Base-by-base conservation (phyloP, 2,888 invertebrate genomes). In the Calliphora vomitoria region DNA sequence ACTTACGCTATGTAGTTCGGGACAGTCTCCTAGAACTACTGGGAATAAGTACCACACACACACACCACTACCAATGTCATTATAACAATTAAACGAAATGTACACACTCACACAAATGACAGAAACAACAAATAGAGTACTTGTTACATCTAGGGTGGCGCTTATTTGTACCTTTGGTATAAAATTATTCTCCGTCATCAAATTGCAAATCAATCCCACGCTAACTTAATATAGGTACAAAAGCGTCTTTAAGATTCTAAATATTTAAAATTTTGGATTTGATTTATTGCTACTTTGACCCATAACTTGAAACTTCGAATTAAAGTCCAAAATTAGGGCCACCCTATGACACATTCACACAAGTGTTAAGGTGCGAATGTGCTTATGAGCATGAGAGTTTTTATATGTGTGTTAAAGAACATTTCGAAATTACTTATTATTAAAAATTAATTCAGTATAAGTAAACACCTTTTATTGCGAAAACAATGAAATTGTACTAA, bases 281-380 rank as follows among this genome's bases (percentile, higher is more conserved):
- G n/a, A n/a, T n/a, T n/a, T n/a, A n/a, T n/a, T n/a, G n/a, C n/a
- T n/a, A n/a, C n/a, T n/a, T n/a, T n/a, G n/a, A n/a, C n/a, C n/a
- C n/a, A n/a, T n/a, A n/a, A n/a, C n/a, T n/a, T n/a, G n/a, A n/a
- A n/a, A n/a, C n/a, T n/a, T n/a, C n/a, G n/a, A n/a, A n/a, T n/a
- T n/a, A n/a, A n/a, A n/a, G n/a, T 25, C 25, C 25, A 25, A 25
- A 25, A 25, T 60, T 1, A 25, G 25, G 1, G 25, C 25, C 25
- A 25, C 25, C 25, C 25, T 25, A 25, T 25, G 1, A 60, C 8
- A 35, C 62, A 62, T 13, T 44, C 6, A n/a, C 62, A 8, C 62
- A 35, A 62, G 47, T 60, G 69, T 69, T 15, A 15, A 69, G 58
- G 69, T 69, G 62, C 35, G n/a, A 69, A 31, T 50, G 31, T 50